phyloP scores from a whole-genome alignment of 1,140 invertebrate species.

The Hylaeus volcanicus region DNA sequence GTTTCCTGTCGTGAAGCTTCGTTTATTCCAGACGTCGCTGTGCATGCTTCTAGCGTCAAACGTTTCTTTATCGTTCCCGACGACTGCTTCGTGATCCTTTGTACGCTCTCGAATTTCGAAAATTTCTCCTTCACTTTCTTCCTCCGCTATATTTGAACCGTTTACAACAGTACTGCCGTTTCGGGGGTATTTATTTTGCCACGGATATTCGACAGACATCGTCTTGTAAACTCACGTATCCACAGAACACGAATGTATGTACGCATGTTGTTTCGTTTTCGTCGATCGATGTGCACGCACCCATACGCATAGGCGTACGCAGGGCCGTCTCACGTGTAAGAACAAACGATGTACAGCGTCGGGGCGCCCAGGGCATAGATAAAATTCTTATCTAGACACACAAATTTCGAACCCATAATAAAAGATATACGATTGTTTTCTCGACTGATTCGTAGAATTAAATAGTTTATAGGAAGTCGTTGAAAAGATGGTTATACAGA shows the following conservation, averaged over 20 bases:
- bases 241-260: neutral
- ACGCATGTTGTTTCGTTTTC: neutral
- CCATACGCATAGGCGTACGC: constrained; percentile 44
- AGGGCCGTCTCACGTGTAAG: no score
- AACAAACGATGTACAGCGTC: no score
- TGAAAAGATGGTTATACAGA: no score
- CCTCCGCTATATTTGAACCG: neutral
- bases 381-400: no score
- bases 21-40: constrained; percentile 5
- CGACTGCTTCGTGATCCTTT: neutral
- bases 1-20: neutral
- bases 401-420: no score
- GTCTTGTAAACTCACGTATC: constrained; percentile 40
- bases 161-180: neutral
- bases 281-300: constrained; percentile 52
- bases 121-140: neutral
- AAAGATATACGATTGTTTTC: no score
- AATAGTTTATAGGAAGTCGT: no score
- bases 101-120: neutral
- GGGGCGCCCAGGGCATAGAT: no score
- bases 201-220: neutral
- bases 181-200: neutral
- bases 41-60: constrained; percentile 11
- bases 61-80: neutral
- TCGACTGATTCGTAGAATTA: no score